These are phyloP conservation scores for Corythoichthys intestinalis DNA, from an alignment of 2,113 vertebrate species.

Conservation along the genomic window DNA sequence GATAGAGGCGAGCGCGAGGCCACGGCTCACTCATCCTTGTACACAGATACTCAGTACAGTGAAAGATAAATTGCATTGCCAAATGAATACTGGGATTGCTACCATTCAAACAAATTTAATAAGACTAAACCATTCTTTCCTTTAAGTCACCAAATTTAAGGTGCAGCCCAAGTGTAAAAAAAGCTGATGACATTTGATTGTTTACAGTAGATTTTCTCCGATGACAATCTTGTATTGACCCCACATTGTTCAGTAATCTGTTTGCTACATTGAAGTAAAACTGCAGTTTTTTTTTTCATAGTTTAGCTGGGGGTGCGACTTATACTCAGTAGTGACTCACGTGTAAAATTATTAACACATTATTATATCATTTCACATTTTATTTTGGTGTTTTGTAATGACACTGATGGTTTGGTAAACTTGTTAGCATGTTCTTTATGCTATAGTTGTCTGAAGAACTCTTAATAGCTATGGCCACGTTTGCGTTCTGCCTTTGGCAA, in stretches of 20 bases:
- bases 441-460: too few relatives aligned
- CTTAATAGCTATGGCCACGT: too few relatives aligned
- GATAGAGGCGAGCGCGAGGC: constrained; percentile 62
- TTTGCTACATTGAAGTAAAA: background rate
- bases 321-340: too few relatives aligned
- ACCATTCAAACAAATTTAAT: constrained; percentile 57
- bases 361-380: too few relatives aligned
- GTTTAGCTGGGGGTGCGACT: too few relatives aligned
- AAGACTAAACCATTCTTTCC: constrained; percentile 57
- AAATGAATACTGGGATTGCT: constrained; percentile 63
- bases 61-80: constrained; percentile 59
- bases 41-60: constrained; percentile 46
- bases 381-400: too few relatives aligned
- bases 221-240: constrained; percentile 2
- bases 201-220: constrained; percentile 24
- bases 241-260: background rate
- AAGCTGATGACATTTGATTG: constrained; percentile 43
- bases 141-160: constrained; percentile 54
- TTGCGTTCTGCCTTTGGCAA: too few relatives aligned
- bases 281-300: background rate
- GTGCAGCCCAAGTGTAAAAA: constrained; percentile 31
- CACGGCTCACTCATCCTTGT: constrained; percentile 66
- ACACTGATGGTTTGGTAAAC: too few relatives aligned
- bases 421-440: too few relatives aligned
- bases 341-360: too few relatives aligned